Evolutionary conservation across 2,113 vertebrate species (phyloP), one percentile per base, ranked within the genome.

Genomic region (Zapus hudsonius): DNA sequence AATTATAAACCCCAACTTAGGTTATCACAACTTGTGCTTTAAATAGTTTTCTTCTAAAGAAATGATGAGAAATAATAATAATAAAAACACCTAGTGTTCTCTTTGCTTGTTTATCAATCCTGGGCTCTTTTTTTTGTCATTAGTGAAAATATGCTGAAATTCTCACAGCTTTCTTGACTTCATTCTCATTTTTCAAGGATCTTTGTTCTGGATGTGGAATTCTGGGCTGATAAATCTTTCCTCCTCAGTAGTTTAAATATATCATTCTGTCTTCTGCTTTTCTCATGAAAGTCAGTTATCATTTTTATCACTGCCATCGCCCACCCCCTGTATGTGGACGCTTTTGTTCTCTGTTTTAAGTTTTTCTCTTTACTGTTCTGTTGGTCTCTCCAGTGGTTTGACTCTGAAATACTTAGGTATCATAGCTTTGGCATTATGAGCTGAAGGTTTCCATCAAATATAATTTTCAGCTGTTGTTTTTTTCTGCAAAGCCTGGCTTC

Each of bases 291-390:
- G 22, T 70, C 44, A 87, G 61, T 20, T 31, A 36, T 64, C 11
- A 11, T 84, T 78, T 92, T 16, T 70, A 74, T 42, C 80, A 64
- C 84, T 59, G n/a, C 72, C 93, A n/a, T n/a, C n/a, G n/a, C n/a
- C n/a, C n/a, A n/a, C n/a, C 15, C 44, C 13, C 23, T 36, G 4
- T 61, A 66, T 47, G 16, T 59, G n/a, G 63, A 64, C 52, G 19
- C 73, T 70, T 72, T 55, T 74, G 47, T 75, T 29, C 59, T 57
- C 76, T 82, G 74, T 91, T 79, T 79, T 40, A 72, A 70, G 66
- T 25, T 27, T 87, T 90, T 78, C 75, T 61, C 61, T 85, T 88
- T 70, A 70, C 33, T 52, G 2, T n/a, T n/a, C n/a, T n/a, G n/a
- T 63, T 74, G 31, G 9, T 55, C 70, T 89, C 84, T n/a, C n/a